phyloP scores from a whole-genome alignment of 1,140 invertebrate genomes.

The Pseudoatta argentina region DNA sequence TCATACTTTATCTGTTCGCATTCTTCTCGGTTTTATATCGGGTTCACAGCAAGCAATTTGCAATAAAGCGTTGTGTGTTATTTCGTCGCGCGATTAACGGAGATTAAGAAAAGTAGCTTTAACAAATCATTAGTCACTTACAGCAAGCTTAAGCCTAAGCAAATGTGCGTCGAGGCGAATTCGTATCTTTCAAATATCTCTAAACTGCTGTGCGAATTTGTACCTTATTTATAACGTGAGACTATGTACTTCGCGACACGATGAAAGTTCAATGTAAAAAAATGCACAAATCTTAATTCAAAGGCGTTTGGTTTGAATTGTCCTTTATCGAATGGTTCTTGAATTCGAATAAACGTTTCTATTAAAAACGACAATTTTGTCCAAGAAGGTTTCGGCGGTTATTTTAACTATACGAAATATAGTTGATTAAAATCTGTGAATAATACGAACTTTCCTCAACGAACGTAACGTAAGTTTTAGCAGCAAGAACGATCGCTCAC shows the following conservation, averaged over 20 bases:
- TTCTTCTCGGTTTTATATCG: conserved; percentile 29
- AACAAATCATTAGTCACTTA: conserved; percentile 65
- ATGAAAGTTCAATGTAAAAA: conserved; percentile 1
- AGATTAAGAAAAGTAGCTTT: conserved; percentile 42
- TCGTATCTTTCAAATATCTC: background rate
- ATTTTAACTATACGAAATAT: background rate
- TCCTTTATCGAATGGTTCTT: background rate
- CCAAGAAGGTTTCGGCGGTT: background rate
- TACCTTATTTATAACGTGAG: background rate
- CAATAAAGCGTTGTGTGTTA: conserved; percentile 36
- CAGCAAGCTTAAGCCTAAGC: conserved; percentile 70
- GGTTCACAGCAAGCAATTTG: conserved; percentile 44
- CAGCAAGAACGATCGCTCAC: conserved; percentile 30
- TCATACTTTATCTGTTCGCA: conserved; percentile 24
- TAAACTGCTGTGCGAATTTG: background rate
- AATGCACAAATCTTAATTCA: conserved; percentile 15
- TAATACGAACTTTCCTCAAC: conserved; percentile 47
- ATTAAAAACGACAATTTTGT: background rate
- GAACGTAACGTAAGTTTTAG: conserved; percentile 27
- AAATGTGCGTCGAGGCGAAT: conserved; percentile 55
- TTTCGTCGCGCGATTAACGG: conserved; percentile 37
- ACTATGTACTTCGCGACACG: background rate
- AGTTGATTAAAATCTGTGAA: background rate
- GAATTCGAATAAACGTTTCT: background rate
- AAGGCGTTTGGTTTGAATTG: background rate